Conservation (phyloP, 2,888 invertebrate genomes). For the Julus scanicus region DNA sequence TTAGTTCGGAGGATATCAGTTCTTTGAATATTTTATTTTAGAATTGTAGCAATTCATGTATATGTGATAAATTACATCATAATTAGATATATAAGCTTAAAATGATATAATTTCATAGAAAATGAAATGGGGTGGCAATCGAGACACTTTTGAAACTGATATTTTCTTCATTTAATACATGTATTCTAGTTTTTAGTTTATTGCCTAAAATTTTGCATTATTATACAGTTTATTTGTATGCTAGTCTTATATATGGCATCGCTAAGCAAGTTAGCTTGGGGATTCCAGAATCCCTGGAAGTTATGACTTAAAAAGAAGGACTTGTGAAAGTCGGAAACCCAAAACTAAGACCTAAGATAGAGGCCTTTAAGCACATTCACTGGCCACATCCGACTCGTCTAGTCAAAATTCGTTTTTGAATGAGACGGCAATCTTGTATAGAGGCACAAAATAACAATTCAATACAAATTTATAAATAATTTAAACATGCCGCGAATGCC, state of each 20-base stretch:
- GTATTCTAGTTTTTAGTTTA: neutral
- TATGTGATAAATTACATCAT: neutral
- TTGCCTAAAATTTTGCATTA: neutral
- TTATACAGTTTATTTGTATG: neutral
- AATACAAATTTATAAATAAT: too few species aligned
- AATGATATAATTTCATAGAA: neutral
- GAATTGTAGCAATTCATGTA: neutral
- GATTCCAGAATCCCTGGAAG: constrained; percentile 5
- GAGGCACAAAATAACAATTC: neutral
- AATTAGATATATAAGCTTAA: neutral
- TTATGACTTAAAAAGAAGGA: constrained; percentile 3
- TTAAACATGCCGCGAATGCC: too few species aligned
- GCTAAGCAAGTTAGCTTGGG: neutral
- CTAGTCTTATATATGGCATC: neutral
- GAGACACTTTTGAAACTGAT: neutral
- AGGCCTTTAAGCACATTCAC: too few species aligned
- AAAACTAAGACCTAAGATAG: too few species aligned
- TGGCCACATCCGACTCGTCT: too few species aligned
- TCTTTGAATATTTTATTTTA: too few species aligned
- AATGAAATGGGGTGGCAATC: neutral
- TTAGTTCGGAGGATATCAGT: too few species aligned
- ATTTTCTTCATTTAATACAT: neutral
- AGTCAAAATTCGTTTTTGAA: too few species aligned
- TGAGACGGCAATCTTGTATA: too few species aligned
- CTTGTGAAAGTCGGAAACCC: neutral